These are phyloP conservation scores for Cossypha niveicapilla DNA, from an alignment of 2,797 vertebrate species.

Conservation along the genomic window DNA sequence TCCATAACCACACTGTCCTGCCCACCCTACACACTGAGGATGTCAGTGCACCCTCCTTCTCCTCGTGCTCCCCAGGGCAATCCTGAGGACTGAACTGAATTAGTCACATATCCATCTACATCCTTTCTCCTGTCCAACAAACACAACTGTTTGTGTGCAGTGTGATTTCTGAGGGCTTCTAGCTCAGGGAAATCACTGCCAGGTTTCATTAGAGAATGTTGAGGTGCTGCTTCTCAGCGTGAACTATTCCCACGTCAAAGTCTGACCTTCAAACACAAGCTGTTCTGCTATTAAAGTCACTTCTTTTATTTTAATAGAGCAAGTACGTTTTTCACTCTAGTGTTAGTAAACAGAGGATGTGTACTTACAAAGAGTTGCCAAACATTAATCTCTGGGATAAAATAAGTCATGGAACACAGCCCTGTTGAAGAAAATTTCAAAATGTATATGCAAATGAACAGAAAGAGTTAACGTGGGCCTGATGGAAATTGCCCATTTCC, in stretches of 20 bases:
- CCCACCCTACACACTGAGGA: not conserved
- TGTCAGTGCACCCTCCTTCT: rapidly evolving
- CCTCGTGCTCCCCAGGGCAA: rapidly evolving
- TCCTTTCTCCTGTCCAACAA: not conserved
- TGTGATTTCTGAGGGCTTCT: not conserved
- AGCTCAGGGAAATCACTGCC: conserved; percentile 9
- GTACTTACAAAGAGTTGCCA: not conserved
- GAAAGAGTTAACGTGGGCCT: not conserved
- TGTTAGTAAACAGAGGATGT: not conserved
- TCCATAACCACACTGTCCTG: not conserved
- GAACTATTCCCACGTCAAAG: conserved; percentile 29
- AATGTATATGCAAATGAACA: not conserved
- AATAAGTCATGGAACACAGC: not conserved
- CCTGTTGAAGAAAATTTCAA: not conserved
- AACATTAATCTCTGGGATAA: not conserved
- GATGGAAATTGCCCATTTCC: not conserved
- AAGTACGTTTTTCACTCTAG: not conserved
- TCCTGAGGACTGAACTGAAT: not conserved
- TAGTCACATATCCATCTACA: not conserved
- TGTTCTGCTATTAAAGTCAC: not conserved
- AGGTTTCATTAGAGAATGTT: not conserved
- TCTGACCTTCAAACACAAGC: conserved; percentile 50
- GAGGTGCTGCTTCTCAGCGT: not conserved
- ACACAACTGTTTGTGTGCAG: not conserved
- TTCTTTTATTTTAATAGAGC: not conserved